Evolutionary conservation across 2,888 invertebrate species (phyloP).

Genomic region (Odontomyia ornata): DNA sequence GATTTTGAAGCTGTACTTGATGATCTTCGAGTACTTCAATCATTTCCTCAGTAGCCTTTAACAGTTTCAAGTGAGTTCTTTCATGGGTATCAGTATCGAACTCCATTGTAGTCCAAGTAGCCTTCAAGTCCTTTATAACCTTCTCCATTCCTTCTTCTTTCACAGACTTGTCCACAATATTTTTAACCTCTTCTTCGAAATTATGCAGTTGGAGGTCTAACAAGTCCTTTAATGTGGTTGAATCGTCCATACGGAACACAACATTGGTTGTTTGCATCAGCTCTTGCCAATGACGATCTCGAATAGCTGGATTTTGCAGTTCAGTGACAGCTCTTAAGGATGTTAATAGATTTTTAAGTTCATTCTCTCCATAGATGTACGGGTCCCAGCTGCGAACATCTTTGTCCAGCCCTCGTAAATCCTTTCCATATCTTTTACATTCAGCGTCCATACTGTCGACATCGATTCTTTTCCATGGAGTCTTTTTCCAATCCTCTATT

Average conservation of each 20-base stretch:
- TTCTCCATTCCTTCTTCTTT: conserved; percentile 98
- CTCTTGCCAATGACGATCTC: conserved; percentile 93
- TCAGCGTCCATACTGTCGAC: conserved; percentile 95
- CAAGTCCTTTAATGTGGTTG: conserved; percentile 88
- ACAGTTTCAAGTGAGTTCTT: conserved; percentile 79
- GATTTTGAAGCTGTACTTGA: conserved; percentile 92
- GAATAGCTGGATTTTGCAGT: conserved; percentile 92
- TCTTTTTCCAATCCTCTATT: conserved; percentile 92
- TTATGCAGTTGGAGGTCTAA: conserved; percentile 88
- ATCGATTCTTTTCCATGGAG: conserved; percentile 92
- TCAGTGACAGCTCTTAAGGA: conserved; percentile 92
- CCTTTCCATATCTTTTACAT: conserved; percentile 90
- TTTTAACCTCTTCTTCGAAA: conserved; percentile 93
- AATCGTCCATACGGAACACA: conserved; percentile 59
- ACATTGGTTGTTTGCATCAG: conserved; percentile 93
- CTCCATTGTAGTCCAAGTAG: conserved; percentile 83
- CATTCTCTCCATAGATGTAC: conserved; percentile 79
- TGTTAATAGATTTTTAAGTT: conserved; percentile 91
- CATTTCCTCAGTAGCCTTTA: conserved; percentile 85
- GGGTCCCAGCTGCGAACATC: conserved; percentile 82
- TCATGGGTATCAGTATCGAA: conserved; percentile 83
- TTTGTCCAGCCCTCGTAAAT: conserved; percentile 81
- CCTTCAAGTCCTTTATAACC: conserved; percentile 82
- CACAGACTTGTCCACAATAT: conserved; percentile 94
- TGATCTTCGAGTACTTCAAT: conserved; percentile 95